Evolutionary conservation across 2,797 vertebrate genomes (phyloP).

Genomic region (Mus minutoides): DNA sequence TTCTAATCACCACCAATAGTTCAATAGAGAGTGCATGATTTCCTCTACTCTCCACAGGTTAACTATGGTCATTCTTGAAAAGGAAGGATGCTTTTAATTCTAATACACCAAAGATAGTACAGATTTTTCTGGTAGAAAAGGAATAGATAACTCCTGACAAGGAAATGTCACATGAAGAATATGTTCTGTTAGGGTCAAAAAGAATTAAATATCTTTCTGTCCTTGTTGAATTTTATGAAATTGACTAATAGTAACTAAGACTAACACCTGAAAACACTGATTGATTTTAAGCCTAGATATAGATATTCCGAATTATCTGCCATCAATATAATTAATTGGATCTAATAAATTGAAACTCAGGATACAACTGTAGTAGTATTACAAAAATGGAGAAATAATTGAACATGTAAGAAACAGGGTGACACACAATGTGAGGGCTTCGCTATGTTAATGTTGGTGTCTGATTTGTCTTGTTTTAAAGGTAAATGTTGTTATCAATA

Average conservation of each 20-base stretch:
- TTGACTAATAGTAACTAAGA: neutral
- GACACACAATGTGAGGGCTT: accelerated
- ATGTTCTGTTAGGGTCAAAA: neutral
- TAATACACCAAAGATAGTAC: neutral
- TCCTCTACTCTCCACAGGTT: neutral
- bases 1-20: neutral
- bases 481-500: neutral
- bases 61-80: neutral
- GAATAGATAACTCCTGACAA: neutral
- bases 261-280: neutral
- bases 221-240: neutral
- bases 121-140: neutral
- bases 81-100: neutral
- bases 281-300: neutral
- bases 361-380: neutral
- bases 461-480: neutral
- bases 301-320: neutral
- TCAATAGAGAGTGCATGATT: neutral
- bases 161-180: neutral
- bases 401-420: neutral
- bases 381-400: neutral
- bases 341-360: neutral
- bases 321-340: neutral
- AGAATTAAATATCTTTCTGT: neutral
- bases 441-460: neutral